These are phyloP conservation scores for Rhamnusium bicolor DNA, from an alignment of 2,888 invertebrate genomes.

Conservation along the genomic window DNA sequence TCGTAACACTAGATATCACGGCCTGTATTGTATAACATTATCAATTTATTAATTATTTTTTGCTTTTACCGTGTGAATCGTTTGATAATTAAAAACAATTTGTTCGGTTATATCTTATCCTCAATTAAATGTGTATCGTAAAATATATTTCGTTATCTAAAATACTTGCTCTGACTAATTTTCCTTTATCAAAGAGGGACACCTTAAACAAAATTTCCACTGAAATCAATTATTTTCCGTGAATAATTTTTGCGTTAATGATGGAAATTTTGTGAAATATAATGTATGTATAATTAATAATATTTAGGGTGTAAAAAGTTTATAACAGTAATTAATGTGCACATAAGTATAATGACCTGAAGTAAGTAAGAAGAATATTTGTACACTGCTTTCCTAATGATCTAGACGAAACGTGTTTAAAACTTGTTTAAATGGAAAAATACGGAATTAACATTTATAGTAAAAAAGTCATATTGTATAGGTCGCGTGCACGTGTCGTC, in stretches of 20 bases:
- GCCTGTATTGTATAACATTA: no score
- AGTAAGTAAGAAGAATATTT: not conserved
- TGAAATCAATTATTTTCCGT: not conserved
- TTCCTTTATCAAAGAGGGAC: not conserved
- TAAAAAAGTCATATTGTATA: not conserved
- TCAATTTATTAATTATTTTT: no score
- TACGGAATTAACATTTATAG: no score
- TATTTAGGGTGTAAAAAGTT: not conserved
- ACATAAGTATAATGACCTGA: not conserved
- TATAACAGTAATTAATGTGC: not conserved
- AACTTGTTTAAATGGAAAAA: not conserved
- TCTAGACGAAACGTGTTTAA: not conserved
- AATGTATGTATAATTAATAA: not conserved
- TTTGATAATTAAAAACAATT: no score
- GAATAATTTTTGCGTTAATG: not conserved
- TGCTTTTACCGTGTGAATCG: no score
- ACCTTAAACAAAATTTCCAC: not conserved
- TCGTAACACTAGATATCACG: no score
- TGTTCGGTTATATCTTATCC: no score
- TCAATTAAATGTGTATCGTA: no score
- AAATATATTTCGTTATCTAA: not conserved
- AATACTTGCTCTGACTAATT: not conserved
- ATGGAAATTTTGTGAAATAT: not conserved
- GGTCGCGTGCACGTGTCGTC: no score
- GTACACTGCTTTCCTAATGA: not conserved